Conservation (phyloP, 23 tunicate genomes). For the Styela clava region DNA sequence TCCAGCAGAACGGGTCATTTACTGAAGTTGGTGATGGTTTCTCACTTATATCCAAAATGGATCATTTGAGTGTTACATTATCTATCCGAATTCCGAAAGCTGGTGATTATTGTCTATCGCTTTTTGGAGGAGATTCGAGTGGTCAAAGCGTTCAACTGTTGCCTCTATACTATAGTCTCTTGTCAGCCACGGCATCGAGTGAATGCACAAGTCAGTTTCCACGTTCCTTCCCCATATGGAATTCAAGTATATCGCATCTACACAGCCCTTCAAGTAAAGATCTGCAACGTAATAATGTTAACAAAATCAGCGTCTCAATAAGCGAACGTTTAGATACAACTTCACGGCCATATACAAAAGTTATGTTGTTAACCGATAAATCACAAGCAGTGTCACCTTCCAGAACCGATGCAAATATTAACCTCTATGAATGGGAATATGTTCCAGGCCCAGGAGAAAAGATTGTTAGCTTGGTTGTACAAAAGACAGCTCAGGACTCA, state of each 20-base stretch:
- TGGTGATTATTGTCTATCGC: slow-evolving; percentile 34
- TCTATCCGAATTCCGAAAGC: slow-evolving; percentile 17
- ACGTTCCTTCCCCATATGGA: slow-evolving; percentile 27
- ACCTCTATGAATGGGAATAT: slow-evolving; percentile 55
- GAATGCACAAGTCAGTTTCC: slow-evolving; percentile 5
- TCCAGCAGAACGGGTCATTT: neutral
- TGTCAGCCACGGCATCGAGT: slow-evolving; percentile 33
- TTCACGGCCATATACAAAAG: slow-evolving; percentile 23
- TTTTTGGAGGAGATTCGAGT: slow-evolving; percentile 20
- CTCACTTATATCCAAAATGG: slow-evolving; percentile 27
- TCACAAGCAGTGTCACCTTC: slow-evolving; percentile 6
- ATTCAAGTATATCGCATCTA: slow-evolving; percentile 34
- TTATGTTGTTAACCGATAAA: slow-evolving; percentile 38
- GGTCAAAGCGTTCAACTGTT: slow-evolving; percentile 28
- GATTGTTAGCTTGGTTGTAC: slow-evolving; percentile 33
- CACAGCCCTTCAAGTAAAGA: slow-evolving; percentile 18
- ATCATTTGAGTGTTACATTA: neutral
- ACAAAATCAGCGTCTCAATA: slow-evolving; percentile 20
- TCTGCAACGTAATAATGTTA: slow-evolving; percentile 21
- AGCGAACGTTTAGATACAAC: slow-evolving; percentile 2
- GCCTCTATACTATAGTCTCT: slow-evolving; percentile 30
- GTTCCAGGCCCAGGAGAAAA: slow-evolving; percentile 63
- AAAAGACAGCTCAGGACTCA: neutral
- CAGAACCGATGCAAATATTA: neutral
- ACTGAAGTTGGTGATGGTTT: slow-evolving; percentile 16